Conservation (phyloP, 2,888 invertebrate species). For the Imbricaverruca yamaguchii region DNA sequence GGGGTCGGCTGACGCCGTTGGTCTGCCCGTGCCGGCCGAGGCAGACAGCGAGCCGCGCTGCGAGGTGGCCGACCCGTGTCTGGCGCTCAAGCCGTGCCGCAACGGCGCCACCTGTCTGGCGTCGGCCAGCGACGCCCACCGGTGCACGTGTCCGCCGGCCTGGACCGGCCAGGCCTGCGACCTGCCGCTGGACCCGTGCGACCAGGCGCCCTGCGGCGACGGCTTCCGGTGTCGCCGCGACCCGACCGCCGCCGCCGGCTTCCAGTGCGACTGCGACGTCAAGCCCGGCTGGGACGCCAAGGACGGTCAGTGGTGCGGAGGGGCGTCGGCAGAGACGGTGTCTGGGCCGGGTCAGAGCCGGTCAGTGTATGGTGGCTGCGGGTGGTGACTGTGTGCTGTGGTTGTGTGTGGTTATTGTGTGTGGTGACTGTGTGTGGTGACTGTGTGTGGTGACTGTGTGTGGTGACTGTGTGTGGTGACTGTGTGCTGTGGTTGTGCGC, state of each 20-base stretch:
- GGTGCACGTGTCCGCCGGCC: conserved; percentile 10
- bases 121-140: conserved; percentile 1
- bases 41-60: conserved; percentile 8
- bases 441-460: too few species aligned
- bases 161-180: conserved; percentile 13
- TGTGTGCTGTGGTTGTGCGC: too few species aligned
- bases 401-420: too few species aligned
- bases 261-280: not conserved
- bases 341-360: not conserved
- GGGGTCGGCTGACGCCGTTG: too few species aligned
- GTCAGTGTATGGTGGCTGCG: too few species aligned
- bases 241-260: not conserved
- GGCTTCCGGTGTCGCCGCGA: conserved; percentile 3
- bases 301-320: not conserved
- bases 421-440: too few species aligned
- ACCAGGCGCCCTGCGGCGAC: not conserved
- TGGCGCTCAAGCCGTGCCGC: not conserved
- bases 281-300: not conserved
- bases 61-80: conserved; percentile 14
- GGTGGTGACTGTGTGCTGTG: too few species aligned
- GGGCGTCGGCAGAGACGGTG: not conserved
- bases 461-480: too few species aligned
- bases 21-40: not conserved
- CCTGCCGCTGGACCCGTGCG: conserved; percentile 3
- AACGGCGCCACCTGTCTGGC: conserved; percentile 22